These are phyloP conservation scores for Drosophila histrio DNA, from an alignment of 2,888 invertebrate species.

Conservation along the genomic window DNA sequence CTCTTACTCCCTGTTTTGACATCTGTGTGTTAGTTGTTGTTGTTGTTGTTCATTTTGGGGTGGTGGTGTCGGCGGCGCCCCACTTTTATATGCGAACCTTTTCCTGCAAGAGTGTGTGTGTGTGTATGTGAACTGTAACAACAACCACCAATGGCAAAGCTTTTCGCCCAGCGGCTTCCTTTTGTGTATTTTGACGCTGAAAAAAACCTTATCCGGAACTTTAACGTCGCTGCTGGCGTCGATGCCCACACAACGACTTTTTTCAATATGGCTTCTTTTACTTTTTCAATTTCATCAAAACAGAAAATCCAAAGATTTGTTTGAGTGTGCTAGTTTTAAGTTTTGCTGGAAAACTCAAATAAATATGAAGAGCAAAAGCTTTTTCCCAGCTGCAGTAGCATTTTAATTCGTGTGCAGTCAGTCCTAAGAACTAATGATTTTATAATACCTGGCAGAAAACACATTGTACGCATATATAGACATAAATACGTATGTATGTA, in stretches of 20 bases:
- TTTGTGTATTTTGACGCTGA: constrained; percentile 66
- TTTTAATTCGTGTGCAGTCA: neutral
- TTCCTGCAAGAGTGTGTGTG: constrained; percentile 22
- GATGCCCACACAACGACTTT: constrained; percentile 35
- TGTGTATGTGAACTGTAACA: constrained; percentile 55
- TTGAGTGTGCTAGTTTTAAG: constrained; percentile 5
- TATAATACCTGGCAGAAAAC: constrained; percentile 10
- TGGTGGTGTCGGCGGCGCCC: constrained; percentile 65
- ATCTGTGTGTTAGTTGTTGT: constrained; percentile 12
- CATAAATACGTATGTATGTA: constrained; percentile 17
- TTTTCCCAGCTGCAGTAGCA: constrained; percentile 23
- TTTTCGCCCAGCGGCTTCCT: constrained; percentile 65
- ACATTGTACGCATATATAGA: constrained; percentile 42
- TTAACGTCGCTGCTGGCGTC: constrained; percentile 49
- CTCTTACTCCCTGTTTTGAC: constrained; percentile 52
- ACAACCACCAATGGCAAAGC: constrained; percentile 74
- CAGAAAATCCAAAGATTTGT: constrained; percentile 25
- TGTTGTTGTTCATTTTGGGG: constrained; percentile 47
- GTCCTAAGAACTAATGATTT: constrained; percentile 16
- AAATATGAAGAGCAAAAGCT: constrained; percentile 2
- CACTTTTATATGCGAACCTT: constrained; percentile 53
- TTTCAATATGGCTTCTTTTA: constrained; percentile 74
- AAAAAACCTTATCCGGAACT: constrained; percentile 66
- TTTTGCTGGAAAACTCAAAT: constrained; percentile 20
- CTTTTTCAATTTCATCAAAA: constrained; percentile 43